Evolutionary conservation across 2,113 vertebrate genomes (phyloP).

Genomic region (Thinocorus orbignyianus): DNA sequence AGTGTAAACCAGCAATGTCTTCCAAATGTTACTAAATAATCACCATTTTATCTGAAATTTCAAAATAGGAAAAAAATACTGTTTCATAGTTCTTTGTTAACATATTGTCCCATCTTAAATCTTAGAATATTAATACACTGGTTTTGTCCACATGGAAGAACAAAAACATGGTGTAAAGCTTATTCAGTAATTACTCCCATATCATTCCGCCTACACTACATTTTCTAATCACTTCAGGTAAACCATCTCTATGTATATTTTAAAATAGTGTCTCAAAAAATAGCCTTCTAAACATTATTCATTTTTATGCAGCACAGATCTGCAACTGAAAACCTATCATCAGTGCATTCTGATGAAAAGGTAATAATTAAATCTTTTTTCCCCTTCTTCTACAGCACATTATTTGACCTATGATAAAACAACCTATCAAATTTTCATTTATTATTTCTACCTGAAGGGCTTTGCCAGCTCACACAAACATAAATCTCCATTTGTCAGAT

Average conservation of each 20-base stretch:
- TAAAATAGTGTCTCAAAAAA: conserved; percentile 55
- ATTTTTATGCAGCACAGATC: conserved; percentile 61
- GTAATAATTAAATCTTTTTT: conserved; percentile 77
- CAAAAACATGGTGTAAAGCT: conserved; percentile 23
- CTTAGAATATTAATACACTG: neutral
- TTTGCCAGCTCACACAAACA: conserved; percentile 70
- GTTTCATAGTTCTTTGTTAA: neutral
- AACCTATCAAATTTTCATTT: conserved; percentile 77
- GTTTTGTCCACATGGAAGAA: conserved; percentile 40
- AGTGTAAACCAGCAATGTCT: neutral
- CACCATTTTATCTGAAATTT: neutral
- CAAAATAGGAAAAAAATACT: neutral
- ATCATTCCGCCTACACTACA: neutral
- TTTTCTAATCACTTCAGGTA: conserved; percentile 62
- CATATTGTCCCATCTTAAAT: neutral
- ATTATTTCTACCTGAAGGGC: conserved; percentile 78
- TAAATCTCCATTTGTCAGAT: conserved; percentile 78
- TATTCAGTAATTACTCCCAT: conserved; percentile 55
- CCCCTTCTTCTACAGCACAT: conserved; percentile 50
- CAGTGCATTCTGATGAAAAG: conserved; percentile 72
- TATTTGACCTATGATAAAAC: conserved; percentile 76
- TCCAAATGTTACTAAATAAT: neutral
- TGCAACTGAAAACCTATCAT: conserved; percentile 72
- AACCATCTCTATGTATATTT: conserved; percentile 52
- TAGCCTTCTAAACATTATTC: conserved; percentile 45